Base-by-base conservation (phyloP, 1,140 invertebrate genomes). In the Drosophila orosa region DNA sequence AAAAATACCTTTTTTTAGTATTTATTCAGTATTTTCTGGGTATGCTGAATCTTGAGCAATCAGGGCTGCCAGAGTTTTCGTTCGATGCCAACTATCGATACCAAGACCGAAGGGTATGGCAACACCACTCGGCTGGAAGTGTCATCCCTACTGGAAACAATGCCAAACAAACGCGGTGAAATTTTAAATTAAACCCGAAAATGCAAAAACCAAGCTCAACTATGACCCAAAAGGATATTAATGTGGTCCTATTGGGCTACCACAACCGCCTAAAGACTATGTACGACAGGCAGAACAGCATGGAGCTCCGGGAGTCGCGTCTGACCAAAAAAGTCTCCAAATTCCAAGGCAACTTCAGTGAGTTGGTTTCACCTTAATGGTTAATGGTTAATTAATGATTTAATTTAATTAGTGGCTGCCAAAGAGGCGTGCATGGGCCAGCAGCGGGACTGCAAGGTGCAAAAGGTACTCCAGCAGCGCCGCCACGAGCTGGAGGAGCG, bases 161-260 rank as follows among this genome's bases (percentile, higher is more conserved):
- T 5, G n/a, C 62, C 56, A 57, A 68, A 71, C 62, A 69, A 68
- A 44, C 66, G 44, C 80, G 80, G 66, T 63, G 33, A 45, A 22
- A 56, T 80, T 83, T 57, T 76, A 68, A 80, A 63, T 25, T 25
- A 19, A 24, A 12, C 3, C 1, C 7, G 2, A 31, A 59, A 25
- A 62, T 4, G 13, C 0, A 29, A 52, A 29, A 39, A 27, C 1
- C 4, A 15, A 35, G 31, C n/a, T 6, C 17, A 35, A 19, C 13
- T 22, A 81, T 81, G 74, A 24, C 59, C 5, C 29, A 48, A 17
- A 31, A 9, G 0, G 24, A 33, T 12, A 6, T 25, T n/a, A 31
- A 57, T 10, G 15, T 3, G 7, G 24, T 57, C 1, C 31, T 33
- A 29, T 56, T 54, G 29, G 56, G 80, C 25, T 69, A 39, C 3